Evolutionary conservation across 1,140 invertebrate species (phyloP), one percentile per base, ranked within the genome.

Genomic region (Papilio glaucus): DNA sequence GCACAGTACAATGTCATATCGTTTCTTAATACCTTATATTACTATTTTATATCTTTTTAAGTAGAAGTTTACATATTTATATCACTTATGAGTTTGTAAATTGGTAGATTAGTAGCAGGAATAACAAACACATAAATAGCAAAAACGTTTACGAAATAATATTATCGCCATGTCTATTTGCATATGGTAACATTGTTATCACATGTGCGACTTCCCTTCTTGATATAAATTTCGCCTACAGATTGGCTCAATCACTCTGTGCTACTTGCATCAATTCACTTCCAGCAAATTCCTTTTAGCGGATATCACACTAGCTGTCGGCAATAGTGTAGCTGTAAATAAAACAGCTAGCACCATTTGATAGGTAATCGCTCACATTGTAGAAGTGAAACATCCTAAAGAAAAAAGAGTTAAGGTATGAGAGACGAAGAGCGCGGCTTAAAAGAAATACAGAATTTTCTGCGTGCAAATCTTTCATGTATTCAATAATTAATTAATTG

Each of bases 1-100:
- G 72, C 71, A 67, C 72, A 37, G 21, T 45, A 72, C 71, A 69
- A 60, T 74, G 70, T 33, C 69, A 63, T 39, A 71, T 74, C 63
- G 72, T 83, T 57, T 57, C 12, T 24, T 24, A 57, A 57, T 3
- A 24, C 10, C 18, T 49, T 9, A 21, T 21, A 49, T 7, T 24
- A 21, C 12, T 24, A 4, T 57, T 26, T 26, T 26, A 9, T 49
- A 49, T 49, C 45, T 21, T 7, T 49, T 18, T 9, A 41, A 4
- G 12, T 41, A 41, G 6, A 33, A 3, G 6, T 33, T 33, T 6
- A 33, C 29, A 33, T 33, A 3, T 33, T 33, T 33, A 33, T 33
- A 33, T 33, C 6, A 33, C 6, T 33, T 3, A 33, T 33, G 2
- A 33, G 29, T 33, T 3, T 33, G n/a, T n/a, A n/a, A n/a, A n/a